Evolutionary conservation across 2,888 invertebrate species (phyloP).

Genomic region (Diaperis boleti): DNA sequence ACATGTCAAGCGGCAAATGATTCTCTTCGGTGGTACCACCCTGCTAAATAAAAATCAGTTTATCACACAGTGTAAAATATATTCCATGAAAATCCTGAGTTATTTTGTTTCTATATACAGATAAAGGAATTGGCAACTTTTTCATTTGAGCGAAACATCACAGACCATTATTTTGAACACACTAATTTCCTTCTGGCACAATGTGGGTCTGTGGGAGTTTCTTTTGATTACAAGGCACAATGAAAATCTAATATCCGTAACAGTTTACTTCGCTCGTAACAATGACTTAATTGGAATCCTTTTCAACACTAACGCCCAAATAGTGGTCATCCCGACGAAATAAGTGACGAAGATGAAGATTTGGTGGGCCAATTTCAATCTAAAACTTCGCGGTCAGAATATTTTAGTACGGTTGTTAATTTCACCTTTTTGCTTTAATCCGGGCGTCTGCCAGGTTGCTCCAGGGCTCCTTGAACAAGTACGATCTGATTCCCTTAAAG

Average conservation of each 20-base stretch:
- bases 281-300: neutral
- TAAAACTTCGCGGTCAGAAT: neutral
- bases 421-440: conserved; percentile 12
- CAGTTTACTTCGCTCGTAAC: neutral
- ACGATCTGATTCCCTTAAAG: conserved; percentile 79
- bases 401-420: neutral
- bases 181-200: neutral
- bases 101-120: too few species aligned
- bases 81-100: too few species aligned
- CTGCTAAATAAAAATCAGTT: too few species aligned
- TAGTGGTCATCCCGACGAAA: neutral
- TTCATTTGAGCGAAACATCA: too few species aligned
- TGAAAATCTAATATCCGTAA: too few species aligned
- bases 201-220: too few species aligned
- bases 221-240: too few species aligned
- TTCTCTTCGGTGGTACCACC: too few species aligned
- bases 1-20: too few species aligned
- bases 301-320: neutral
- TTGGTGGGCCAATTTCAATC: neutral
- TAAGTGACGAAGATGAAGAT: neutral
- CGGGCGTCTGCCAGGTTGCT: conserved; percentile 67
- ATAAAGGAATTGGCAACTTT: too few species aligned
- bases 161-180: too few species aligned
- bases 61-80: too few species aligned
- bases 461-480: conserved; percentile 82